Evolutionary conservation across 2,113 vertebrate genomes (phyloP), one percentile per base, ranked within the genome.

Genomic region (Cynopterus brachyotis): DNA sequence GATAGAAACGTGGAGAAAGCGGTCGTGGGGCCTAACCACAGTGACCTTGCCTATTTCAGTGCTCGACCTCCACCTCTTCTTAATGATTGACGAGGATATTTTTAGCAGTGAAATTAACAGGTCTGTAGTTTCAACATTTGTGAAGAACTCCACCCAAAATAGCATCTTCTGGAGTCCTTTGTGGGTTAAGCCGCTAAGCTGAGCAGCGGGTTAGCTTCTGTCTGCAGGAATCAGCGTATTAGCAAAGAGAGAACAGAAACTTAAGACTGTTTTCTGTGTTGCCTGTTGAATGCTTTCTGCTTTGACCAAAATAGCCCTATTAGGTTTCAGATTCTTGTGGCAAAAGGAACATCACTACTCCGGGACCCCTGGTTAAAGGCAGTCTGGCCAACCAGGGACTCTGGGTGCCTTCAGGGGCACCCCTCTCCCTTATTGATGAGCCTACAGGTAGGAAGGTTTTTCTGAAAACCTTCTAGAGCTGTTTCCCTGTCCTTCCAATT

Each of bases 221-320:
- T 47, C 60, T 53, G 72, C 35, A 10, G 32, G 45, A 82, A 26
- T 35, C 91, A 15, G 12, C 35, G 0, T 9, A 30, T 69, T 72
- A 9, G 4, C 80, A 32, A 82, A 45, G 89, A 79, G 47, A 69
- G 84, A 83, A 88, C 91, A 89, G 50, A 81, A 91, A 88, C 76
- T 24, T 11, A 6, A 19, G 67, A 10, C 80, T 95, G 66, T 92
- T 28, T 84, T 85, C 85, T 75, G 30, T 15, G 62, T 35, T 32
- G 35, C 53, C 62, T 67, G 1, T 40, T 72, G 60, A 83, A 24
- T 64, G 81, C 69, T 66, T 50, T 95, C 67, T 94, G 17, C 81
- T 69, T 35, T 83, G 30, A 22, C 59, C 70, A 17, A 24, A 92
- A 62, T 2, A 64, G 19, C 57, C 79, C 32, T 32, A 6, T 17